Evolutionary conservation across 2,888 invertebrate species (phyloP).

Genomic region (Leptopilina syphax): DNA sequence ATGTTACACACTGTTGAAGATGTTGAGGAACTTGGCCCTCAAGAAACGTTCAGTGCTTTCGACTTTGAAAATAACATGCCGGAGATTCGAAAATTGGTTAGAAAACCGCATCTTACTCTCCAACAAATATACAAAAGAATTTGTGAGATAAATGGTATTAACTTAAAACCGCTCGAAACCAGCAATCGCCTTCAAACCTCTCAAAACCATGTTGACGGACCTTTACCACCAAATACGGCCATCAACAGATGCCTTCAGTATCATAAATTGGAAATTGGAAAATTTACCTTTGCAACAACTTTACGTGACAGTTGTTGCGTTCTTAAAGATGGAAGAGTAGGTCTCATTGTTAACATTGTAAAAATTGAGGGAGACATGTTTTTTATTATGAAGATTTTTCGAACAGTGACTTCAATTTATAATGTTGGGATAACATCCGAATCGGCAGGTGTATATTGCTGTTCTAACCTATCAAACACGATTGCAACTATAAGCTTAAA

Average conservation of each 20-base stretch:
- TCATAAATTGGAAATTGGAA: slow-evolving; percentile 12
- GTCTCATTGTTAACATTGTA: slow-evolving; percentile 8
- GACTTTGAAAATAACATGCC: not conserved
- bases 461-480: not conserved
- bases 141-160: not conserved
- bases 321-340: slow-evolving; percentile 22
- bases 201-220: slow-evolving; percentile 16
- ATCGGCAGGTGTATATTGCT: not conserved
- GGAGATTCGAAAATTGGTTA: not conserved
- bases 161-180: not conserved
- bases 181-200: not conserved
- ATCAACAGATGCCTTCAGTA: not conserved
- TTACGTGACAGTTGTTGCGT: slow-evolving; percentile 22
- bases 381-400: not conserved
- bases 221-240: not conserved
- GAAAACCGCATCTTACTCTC: slow-evolving; percentile 1
- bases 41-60: slow-evolving; percentile 6
- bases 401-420: slow-evolving; percentile 9
- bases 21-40: not conserved
- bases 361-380: not conserved
- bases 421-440: slow-evolving; percentile 3
- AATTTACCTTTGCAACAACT: not conserved
- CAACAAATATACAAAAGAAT: slow-evolving; percentile 32
- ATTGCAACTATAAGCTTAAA: not conserved
- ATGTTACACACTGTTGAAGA: not conserved